These are phyloP conservation scores for Acrossocheilus fasciatus DNA, from an alignment of 2,797 vertebrate genomes.

Conservation along the genomic window DNA sequence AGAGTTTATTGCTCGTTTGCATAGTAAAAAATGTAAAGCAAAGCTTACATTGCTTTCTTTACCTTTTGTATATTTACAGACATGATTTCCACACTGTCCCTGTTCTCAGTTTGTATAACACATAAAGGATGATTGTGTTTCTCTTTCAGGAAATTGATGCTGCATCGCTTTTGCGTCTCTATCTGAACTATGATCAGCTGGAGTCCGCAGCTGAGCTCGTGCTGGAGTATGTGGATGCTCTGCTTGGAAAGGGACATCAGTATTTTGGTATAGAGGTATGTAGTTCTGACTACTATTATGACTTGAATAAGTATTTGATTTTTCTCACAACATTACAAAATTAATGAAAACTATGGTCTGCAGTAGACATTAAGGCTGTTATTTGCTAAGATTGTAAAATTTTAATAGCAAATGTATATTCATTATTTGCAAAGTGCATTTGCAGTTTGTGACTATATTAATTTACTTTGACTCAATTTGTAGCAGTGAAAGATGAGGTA, in stretches of 20 bases:
- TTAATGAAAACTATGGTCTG: background rate
- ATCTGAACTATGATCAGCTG: conserved; percentile 91
- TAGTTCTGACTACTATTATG: background rate
- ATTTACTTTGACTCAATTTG: too few relatives aligned
- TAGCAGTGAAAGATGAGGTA: too few relatives aligned
- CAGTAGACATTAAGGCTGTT: background rate
- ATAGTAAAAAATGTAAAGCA: background rate
- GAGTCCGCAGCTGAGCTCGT: conserved; percentile 90
- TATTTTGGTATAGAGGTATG: conserved; percentile 93
- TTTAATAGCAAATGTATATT: too few relatives aligned
- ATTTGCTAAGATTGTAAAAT: background rate
- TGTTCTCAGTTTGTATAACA: background rate
- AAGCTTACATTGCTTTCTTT: background rate
- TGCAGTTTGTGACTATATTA: background rate
- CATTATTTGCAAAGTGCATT: background rate
- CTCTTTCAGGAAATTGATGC: conserved; percentile 83
- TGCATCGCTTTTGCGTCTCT: conserved; percentile 89
- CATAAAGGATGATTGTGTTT: conserved; percentile 4
- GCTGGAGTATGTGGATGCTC: conserved; percentile 89
- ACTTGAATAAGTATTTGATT: background rate
- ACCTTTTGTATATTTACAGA: background rate
- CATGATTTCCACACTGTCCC: background rate
- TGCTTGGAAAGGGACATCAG: conserved; percentile 90
- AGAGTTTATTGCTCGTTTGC: background rate
- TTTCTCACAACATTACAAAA: background rate